phyloP scores from a whole-genome alignment of 2,113 vertebrate genomes.

The Damaliscus lunatus region DNA sequence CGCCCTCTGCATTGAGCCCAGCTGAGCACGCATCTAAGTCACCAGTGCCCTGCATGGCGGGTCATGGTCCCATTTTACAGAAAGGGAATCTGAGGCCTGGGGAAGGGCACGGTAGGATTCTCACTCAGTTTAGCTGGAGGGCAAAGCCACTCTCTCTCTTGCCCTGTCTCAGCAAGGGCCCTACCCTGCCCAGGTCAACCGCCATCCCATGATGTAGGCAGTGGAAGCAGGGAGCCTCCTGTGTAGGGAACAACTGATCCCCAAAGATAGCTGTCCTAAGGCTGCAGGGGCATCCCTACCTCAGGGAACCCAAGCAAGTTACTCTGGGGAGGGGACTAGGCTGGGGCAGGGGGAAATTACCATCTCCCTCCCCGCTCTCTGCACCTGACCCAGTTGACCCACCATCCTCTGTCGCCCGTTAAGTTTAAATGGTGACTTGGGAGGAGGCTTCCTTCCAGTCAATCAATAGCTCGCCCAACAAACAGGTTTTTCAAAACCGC shows the following conservation, averaged over 20 bases:
- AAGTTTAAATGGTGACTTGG: constrained; percentile 70
- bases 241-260: background rate
- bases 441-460: background rate
- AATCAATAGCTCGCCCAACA: constrained; percentile 63
- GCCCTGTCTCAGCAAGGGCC: background rate
- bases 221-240: background rate
- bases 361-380: background rate
- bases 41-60: rapidly evolving
- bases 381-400: background rate
- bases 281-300: too few relatives aligned
- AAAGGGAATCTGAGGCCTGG: background rate
- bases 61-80: background rate
- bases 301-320: background rate
- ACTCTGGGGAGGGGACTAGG: rapidly evolving
- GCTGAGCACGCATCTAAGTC: background rate
- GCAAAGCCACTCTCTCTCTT: background rate
- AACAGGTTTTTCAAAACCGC: constrained; percentile 47
- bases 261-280: background rate
- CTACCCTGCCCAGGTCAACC: background rate
- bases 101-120: background rate
- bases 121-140: background rate
- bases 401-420: constrained; percentile 64
- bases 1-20: background rate
- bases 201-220: background rate
- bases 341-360: background rate